Base-by-base conservation (phyloP, 1,140 invertebrate genomes). In the Paracyclopina nana region DNA sequence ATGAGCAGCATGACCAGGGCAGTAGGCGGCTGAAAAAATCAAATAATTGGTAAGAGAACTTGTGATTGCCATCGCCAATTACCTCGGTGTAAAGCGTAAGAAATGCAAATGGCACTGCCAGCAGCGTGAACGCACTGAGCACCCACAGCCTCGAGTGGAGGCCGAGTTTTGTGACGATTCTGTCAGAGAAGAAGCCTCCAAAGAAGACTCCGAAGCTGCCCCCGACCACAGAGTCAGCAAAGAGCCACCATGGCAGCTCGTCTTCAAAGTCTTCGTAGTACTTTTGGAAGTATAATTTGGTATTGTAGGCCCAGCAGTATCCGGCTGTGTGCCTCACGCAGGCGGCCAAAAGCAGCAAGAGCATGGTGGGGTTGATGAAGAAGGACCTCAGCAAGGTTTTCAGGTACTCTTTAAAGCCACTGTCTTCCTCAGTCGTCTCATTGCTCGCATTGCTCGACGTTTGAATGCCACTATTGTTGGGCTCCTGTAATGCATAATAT, bases 281-380 rank as follows among this genome's bases (percentile, higher is more conserved):
- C 27, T 75, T 75, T 49, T 81, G 73, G 61, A 85, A 88, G 62
- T 84, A 87, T 22, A 85, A 69, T 63, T 86, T 82, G 6, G 82
- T 82, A 62, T 87, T 86, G 68, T 86, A 87, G 0, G 82, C 81
- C 61, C 86, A 86, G 54, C 77, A 80, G 73, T 85, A 80, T 51
- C 82, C 82, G 57, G 82, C 78, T 80, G 60, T 14, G 64, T 63
- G 57, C 50, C 28, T 9, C 14, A 57, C 20, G 46, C n/a, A 43
- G 2, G 16, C 8, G n/a, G 12, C 53, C 25, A 1, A 25, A 28
- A 44, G 46, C 20, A 38, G 20, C 3, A 38, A 20, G 8, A 38
- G 4, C 14, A 38, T 38, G 34, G 34, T 38, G 3, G 34, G 34
- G 20, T n/a, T 16, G n/a, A n/a, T n/a, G 8, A n/a, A 38, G 4